phyloP scores from a whole-genome alignment of 2,113 vertebrate genomes.

The Strigops habroptila region DNA sequence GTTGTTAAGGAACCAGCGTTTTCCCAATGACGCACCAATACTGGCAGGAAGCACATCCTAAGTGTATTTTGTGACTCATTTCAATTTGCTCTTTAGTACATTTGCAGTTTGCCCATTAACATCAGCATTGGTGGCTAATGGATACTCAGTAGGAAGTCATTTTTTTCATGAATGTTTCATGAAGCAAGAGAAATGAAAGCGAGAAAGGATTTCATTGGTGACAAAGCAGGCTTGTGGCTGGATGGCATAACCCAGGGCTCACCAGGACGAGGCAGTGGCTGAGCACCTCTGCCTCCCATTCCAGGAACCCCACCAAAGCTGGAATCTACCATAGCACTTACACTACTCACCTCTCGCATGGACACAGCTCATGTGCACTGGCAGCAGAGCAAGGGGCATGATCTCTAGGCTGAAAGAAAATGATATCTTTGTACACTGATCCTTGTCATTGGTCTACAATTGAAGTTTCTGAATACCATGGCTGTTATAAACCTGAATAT shows the following conservation, averaged over 20 bases:
- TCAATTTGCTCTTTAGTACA: constrained; percentile 67
- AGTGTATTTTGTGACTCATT: constrained; percentile 77
- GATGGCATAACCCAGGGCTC: background rate
- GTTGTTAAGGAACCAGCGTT: constrained; percentile 67
- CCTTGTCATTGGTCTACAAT: background rate
- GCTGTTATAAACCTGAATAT: background rate
- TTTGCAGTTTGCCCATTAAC: constrained; percentile 72
- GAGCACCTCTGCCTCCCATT: background rate
- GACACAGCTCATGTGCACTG: fast-evolving
- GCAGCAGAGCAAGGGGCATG: background rate
- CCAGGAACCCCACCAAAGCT: fast-evolving
- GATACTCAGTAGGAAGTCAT: constrained; percentile 71
- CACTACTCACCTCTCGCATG: fast-evolving
- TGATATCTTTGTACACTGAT: background rate
- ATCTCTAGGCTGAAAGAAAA: background rate
- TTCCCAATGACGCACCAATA: constrained; percentile 67
- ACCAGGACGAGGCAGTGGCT: background rate
- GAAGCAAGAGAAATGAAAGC: constrained; percentile 67
- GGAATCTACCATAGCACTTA: fast-evolving
- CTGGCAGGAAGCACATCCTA: constrained; percentile 67
- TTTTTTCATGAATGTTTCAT: constrained; percentile 79
- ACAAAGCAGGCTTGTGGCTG: background rate
- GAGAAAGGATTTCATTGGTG: background rate
- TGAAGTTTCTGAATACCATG: background rate
- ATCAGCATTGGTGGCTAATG: constrained; percentile 70